These are phyloP conservation scores for Orchesella cincta DNA, from an alignment of 1,140 invertebrate species.

Conservation along the genomic window DNA sequence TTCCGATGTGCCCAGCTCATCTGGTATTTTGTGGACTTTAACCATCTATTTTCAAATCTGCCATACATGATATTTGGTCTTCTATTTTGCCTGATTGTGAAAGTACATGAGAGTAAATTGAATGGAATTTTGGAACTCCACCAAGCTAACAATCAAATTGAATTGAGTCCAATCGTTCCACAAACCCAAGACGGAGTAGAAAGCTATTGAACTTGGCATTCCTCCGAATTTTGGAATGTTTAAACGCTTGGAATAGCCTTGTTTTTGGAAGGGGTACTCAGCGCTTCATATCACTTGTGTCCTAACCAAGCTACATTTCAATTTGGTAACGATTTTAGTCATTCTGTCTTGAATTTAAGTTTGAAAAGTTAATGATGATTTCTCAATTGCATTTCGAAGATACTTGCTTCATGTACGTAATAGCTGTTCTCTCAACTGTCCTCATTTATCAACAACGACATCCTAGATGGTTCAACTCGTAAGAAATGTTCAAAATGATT, in stretches of 20 bases:
- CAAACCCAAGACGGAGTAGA: not conserved
- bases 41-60: slow-evolving; percentile 33
- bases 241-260: slow-evolving; percentile 29
- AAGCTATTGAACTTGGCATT: not conserved
- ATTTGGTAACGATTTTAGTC: too few relatives aligned
- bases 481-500: too few relatives aligned
- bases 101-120: too few relatives aligned
- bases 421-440: slow-evolving; percentile 79
- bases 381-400: slow-evolving; percentile 62
- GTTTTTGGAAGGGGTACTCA: slow-evolving; percentile 57
- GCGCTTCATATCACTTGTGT: slow-evolving; percentile 62
- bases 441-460: slow-evolving; percentile 87
- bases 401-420: slow-evolving; percentile 90
- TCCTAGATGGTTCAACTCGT: too few relatives aligned
- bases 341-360: too few relatives aligned
- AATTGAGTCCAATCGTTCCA: not conserved
- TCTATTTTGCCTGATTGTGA: not conserved
- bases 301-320: slow-evolving; percentile 63
- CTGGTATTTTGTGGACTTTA: slow-evolving; percentile 12
- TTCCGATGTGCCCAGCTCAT: slow-evolving; percentile 20
- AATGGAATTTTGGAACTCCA: too few relatives aligned
- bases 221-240: slow-evolving; percentile 23
- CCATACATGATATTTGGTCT: slow-evolving; percentile 3
- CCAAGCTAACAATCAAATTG: too few relatives aligned
- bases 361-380: not conserved